These are phyloP conservation scores for Piprites chloris DNA, from an alignment of 2,113 vertebrate genomes.

Conservation along the genomic window DNA sequence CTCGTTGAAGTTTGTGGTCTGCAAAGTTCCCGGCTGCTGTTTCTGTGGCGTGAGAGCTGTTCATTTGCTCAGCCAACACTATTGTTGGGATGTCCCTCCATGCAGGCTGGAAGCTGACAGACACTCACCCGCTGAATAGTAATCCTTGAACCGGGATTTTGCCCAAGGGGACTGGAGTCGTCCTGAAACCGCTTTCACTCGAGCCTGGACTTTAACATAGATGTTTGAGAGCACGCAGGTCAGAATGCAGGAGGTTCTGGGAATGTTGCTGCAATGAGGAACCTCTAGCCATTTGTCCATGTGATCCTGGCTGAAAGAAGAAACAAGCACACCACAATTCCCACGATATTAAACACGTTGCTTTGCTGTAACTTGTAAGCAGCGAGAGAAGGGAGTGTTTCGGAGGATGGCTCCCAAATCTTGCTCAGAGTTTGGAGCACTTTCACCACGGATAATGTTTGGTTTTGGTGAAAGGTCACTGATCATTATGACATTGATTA, in stretches of 20 bases:
- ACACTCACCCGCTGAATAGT: conserved; percentile 62
- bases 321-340: background rate
- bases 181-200: conserved; percentile 30
- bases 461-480: background rate
- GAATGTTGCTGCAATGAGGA: conserved; percentile 26
- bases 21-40: background rate
- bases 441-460: background rate
- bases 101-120: background rate
- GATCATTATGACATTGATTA: background rate
- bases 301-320: background rate
- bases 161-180: background rate
- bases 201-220: conserved; percentile 39
- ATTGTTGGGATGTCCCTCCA: background rate
- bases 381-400: background rate
- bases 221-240: conserved; percentile 64
- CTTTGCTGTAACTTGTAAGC: background rate
- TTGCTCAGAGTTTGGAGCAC: background rate
- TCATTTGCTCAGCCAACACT: background rate
- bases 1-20: background rate
- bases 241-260: conserved; percentile 50
- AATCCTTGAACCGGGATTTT: conserved; percentile 46
- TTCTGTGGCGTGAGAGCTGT: background rate
- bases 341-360: background rate
- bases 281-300: conserved; percentile 41
- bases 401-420: background rate